Evolutionary conservation across 2,797 vertebrate species (phyloP).

Genomic region (Nasua narica): DNA sequence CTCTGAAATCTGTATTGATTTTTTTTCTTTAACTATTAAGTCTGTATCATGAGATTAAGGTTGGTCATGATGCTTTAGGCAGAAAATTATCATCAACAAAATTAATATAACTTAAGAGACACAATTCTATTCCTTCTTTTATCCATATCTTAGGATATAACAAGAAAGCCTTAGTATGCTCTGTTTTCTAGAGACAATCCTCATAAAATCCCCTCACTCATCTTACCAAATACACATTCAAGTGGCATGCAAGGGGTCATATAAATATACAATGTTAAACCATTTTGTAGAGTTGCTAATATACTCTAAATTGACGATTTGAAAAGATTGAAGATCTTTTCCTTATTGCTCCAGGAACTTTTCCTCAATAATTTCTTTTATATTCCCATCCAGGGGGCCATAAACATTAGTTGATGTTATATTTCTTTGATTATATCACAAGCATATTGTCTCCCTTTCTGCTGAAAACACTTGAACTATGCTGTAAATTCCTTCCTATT

Average conservation of each 20-base stretch:
- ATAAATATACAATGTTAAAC: neutral
- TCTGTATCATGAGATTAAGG: constrained; percentile 15
- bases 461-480: neutral
- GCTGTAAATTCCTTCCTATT: neutral
- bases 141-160: neutral
- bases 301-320: neutral
- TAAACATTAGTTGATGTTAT: neutral
- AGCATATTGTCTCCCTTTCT: constrained; percentile 22
- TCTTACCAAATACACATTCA: neutral
- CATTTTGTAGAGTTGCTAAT: neutral
- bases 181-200: neutral
- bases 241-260: neutral
- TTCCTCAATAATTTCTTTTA: neutral
- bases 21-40: neutral
- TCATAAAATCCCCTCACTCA: neutral
- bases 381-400: neutral
- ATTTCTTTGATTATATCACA: neutral
- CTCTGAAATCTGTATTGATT: neutral
- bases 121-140: neutral
- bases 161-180: neutral
- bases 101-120: neutral
- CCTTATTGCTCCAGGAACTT: neutral
- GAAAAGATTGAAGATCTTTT: neutral
- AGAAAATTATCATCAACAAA: constrained; percentile 2
- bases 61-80: neutral